Percentiles rank a stretch among this genome's conserved stretches.
Conservation (phyloP, 2,113 vertebrate genomes). For the Diadophis punctatus region DNA sequence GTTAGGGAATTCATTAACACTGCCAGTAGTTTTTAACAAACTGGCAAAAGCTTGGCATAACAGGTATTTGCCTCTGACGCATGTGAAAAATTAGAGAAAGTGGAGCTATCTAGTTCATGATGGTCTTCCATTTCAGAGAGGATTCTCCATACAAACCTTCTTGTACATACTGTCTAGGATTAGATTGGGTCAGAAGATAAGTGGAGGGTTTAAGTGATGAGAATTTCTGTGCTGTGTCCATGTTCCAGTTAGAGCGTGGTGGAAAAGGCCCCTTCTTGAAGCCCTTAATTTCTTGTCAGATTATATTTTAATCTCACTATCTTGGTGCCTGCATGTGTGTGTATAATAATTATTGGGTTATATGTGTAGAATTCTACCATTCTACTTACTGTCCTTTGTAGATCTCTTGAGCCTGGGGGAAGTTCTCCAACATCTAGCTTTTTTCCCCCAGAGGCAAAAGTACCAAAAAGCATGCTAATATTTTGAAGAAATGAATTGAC, state of each 20-base stretch:
- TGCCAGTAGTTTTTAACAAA: conserved; percentile 15
- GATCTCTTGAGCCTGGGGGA: background rate
- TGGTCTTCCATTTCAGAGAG: conserved; percentile 30
- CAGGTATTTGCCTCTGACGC: conserved; percentile 22
- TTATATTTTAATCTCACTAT: conserved; percentile 27
- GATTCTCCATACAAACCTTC: conserved; percentile 30
- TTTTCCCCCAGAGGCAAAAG: background rate
- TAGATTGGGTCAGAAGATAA: conserved; percentile 27
- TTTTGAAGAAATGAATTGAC: background rate
- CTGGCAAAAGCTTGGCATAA: conserved; percentile 37
- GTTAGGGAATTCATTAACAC: conserved; percentile 12
- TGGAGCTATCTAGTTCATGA: conserved; percentile 47
- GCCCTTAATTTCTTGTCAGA: conserved; percentile 26
- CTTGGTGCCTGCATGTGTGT: background rate
- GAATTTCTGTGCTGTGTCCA: conserved; percentile 41
- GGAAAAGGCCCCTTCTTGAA: conserved; percentile 42
- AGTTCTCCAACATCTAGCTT: background rate
- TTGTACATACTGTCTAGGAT: conserved; percentile 29
- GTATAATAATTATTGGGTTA: background rate
- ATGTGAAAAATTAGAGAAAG: conserved; percentile 17
- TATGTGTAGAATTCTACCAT: background rate
- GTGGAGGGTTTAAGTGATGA: conserved; percentile 1
- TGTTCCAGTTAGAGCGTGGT: conserved; percentile 46
- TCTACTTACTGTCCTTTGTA: background rate
- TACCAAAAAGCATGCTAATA: background rate